Evolutionary conservation across 2,888 invertebrate genomes (phyloP).

Genomic region (Agrochola litura): DNA sequence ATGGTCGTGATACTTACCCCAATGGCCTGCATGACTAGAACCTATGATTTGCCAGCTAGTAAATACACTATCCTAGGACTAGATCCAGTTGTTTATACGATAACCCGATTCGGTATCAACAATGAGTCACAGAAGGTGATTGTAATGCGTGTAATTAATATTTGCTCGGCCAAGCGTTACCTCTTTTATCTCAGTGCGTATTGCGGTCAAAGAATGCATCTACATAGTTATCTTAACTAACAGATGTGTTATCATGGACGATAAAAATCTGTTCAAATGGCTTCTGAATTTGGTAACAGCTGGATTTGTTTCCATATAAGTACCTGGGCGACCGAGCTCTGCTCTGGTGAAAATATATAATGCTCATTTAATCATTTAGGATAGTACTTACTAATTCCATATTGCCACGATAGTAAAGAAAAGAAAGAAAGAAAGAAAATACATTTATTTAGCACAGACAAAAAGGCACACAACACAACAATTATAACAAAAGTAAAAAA

Average conservation of each 20-base stretch:
- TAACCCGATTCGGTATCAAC: constrained; percentile 57
- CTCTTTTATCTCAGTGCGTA: constrained; percentile 71
- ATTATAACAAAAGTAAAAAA: no score
- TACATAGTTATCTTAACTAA: constrained; percentile 43
- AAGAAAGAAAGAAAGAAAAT: no score
- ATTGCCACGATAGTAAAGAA: no score
- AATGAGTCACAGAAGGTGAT: constrained; percentile 68
- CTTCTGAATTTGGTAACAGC: constrained; percentile 22
- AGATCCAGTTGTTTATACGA: constrained; percentile 19
- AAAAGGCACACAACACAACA: no score
- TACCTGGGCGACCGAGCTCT: no score
- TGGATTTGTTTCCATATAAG: neutral
- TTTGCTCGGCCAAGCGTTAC: constrained; percentile 71
- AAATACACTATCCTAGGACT: neutral
- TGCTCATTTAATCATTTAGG: no score
- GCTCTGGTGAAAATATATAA: no score
- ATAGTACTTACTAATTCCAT: no score
- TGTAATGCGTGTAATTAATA: constrained; percentile 72
- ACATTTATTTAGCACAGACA: no score
- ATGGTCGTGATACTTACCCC: no score
- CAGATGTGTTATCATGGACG: constrained; percentile 43
- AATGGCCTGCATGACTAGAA: neutral
- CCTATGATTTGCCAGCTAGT: neutral
- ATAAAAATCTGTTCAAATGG: constrained; percentile 44
- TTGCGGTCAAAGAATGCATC: constrained; percentile 70